These are phyloP conservation scores for Metridium senile DNA, from an alignment of 92 coral and sea anemone genomes.

Conservation along the genomic window DNA sequence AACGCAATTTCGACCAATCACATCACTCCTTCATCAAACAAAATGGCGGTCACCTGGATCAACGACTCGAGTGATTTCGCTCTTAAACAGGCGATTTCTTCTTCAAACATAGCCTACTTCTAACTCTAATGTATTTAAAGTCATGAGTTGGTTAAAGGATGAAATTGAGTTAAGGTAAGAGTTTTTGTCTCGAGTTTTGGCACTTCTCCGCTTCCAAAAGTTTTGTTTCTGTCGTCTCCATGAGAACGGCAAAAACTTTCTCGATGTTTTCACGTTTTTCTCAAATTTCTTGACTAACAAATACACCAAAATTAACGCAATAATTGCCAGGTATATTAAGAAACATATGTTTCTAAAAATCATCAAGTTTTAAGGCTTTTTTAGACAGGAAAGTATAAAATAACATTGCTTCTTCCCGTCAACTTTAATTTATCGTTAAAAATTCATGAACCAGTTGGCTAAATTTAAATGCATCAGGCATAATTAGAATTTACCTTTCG, in stretches of 20 bases:
- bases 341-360: too few species aligned
- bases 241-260: neutral
- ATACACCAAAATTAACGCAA: neutral
- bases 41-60: slow-evolving; percentile 39
- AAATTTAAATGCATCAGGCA: too few species aligned
- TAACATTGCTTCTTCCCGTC: too few species aligned
- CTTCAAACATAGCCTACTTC: neutral
- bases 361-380: too few species aligned
- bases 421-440: too few species aligned
- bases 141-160: neutral
- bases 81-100: neutral
- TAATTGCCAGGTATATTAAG: too few species aligned
- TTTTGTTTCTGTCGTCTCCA: slow-evolving; percentile 4
- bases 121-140: neutral
- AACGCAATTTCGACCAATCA: slow-evolving; percentile 39
- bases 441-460: too few species aligned
- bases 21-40: slow-evolving; percentile 24
- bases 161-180: slow-evolving; percentile 11
- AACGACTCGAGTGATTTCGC: neutral
- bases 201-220: neutral
- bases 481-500: too few species aligned
- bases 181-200: neutral
- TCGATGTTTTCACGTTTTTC: neutral
- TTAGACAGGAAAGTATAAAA: too few species aligned
- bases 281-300: neutral